Evolutionary conservation across 1,140 invertebrate genomes (phyloP), one percentile per base, ranked within the genome.

Genomic region (Euwallacea fornicatus): DNA sequence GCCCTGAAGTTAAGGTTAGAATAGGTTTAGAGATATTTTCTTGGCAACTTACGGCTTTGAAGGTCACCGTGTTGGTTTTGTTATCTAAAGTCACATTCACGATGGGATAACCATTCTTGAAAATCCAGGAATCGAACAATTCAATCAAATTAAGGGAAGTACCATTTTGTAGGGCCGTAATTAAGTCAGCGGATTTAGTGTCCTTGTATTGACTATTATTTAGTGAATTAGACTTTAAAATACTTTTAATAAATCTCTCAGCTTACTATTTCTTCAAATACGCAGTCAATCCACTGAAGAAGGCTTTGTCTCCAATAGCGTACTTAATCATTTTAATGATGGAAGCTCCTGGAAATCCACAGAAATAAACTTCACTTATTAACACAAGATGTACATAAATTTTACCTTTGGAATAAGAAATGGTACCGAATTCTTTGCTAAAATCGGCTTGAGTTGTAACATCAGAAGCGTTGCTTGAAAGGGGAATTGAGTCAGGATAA

Each of bases 241-340:
- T 58, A 58, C 59, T 6, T 9, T 10, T 42, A 50, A 54, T 33
- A 4, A 33, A 33, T 4, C 21, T 33, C 7, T 53, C 2, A 58
- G 78, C 78, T 80, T 83, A 87, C 86, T 83, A 77, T 44, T 81
- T 73, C 6, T 69, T 74, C 0, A 89, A 78, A 75, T 89, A 89
- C 9, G 80, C 75, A n/a, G 80, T 80, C 47, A 92, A 77, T 7
- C 88, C 90, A 59, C 81, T 78, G 73, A 82, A 80, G 77, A 93
- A 91, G 0, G 85, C 84, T 0, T 83, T 78, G 33, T 84, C 81
- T 2, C 90, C 89, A n/a, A 94, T 82, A 50, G 89, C 85, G 76
- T 90, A 85, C 7, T 88, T 83, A 76, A 92, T 88, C 91, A 93
- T 93, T 71, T 90, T 84, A 15, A 94, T 88, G 8, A 94, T 78